Percentiles rank a stretch among this genome's conserved stretches.
phyloP scores from a whole-genome alignment of 64 coral and sea anemone genomes.

The Platygyra sinensis region DNA sequence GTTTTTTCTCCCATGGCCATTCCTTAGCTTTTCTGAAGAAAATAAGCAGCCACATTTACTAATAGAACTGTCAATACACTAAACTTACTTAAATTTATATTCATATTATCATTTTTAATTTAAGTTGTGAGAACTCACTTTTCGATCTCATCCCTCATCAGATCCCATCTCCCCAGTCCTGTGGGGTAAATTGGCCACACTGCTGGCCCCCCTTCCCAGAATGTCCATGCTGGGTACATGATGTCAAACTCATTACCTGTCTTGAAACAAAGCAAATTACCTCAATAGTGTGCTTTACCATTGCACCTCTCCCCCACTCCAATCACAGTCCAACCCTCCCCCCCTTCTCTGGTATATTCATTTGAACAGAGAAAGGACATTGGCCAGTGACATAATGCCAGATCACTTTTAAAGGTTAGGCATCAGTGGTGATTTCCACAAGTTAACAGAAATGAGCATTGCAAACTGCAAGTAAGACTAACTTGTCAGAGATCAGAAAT shows the following conservation, averaged over 20 bases:
- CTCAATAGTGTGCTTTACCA: not conserved
- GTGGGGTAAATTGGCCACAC: slow-evolving; percentile 99
- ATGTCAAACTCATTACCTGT: slow-evolving; percentile 86
- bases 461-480: no score
- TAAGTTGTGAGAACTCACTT: slow-evolving; percentile 58
- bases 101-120: no score
- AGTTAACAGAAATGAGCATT: no score
- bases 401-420: no score
- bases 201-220: slow-evolving; percentile 98
- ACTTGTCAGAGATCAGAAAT: no score
- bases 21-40: slow-evolving; percentile 75
- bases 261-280: slow-evolving; percentile 9
- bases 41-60: not conserved
- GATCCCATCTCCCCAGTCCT: slow-evolving; percentile 95
- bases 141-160: slow-evolving; percentile 90
- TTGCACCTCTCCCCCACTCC: no score
- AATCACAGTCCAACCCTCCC: no score
- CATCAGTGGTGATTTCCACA: no score
- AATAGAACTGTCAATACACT: not conserved
- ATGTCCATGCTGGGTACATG: slow-evolving; percentile 99
- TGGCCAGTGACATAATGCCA: no score
- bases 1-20: slow-evolving; percentile 94
- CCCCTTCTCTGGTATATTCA: no score
- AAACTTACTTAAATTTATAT: no score
- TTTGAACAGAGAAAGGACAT: no score